phyloP scores from a whole-genome alignment of 2,888 invertebrate genomes.

The Lottia scabra region DNA sequence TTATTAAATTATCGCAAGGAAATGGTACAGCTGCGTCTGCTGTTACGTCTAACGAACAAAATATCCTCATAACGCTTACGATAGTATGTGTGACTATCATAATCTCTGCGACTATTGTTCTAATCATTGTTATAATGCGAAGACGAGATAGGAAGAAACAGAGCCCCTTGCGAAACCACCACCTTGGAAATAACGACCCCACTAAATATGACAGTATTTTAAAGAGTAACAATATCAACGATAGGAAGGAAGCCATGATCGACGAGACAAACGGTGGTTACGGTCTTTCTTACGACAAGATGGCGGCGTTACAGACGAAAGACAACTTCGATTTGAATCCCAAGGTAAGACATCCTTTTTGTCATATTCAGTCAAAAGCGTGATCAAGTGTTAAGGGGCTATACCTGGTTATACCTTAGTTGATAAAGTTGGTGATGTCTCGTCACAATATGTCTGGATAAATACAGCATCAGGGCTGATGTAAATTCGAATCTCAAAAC shows the following conservation, averaged over 20 bases:
- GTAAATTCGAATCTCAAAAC: no score
- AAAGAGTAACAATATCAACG: slow-evolving; percentile 25
- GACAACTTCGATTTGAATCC: no score
- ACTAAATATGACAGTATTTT: slow-evolving; percentile 26
- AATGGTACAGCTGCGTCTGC: slow-evolving; percentile 23
- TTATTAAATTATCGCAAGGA: slow-evolving; percentile 24
- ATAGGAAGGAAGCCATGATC: slow-evolving; percentile 13
- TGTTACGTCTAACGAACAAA: slow-evolving; percentile 18
- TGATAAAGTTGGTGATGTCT: no score
- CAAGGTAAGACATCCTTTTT: no score
- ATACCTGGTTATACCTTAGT: no score
- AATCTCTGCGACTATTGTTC: slow-evolving; percentile 52
- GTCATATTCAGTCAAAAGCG: no score
- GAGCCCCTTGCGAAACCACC: not conserved
- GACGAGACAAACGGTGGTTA: not conserved
- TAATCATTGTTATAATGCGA: slow-evolving; percentile 55
- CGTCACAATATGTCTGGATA: no score
- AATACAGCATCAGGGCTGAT: no score
- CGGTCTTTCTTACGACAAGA: not conserved
- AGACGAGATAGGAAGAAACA: slow-evolving; percentile 44
- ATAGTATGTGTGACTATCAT: slow-evolving; percentile 55
- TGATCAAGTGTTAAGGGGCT: no score
- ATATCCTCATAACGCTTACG: slow-evolving; percentile 47
- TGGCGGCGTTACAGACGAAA: not conserved
- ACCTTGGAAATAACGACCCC: slow-evolving; percentile 18